Conservation (phyloP, 1,140 invertebrate species). For the Ips nitidus region DNA sequence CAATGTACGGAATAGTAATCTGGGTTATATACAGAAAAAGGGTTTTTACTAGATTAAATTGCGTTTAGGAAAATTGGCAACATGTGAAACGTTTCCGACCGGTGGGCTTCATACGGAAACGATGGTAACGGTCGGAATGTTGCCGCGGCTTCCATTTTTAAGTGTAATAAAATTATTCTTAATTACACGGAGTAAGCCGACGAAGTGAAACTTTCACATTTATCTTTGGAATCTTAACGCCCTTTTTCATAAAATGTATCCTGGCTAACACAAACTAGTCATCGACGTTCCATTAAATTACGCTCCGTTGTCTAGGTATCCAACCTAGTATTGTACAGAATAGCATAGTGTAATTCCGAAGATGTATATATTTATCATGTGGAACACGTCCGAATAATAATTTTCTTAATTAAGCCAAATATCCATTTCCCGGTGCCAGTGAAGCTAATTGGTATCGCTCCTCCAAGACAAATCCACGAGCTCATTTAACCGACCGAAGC, state of each 20-base stretch:
- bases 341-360: background rate
- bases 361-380: background rate
- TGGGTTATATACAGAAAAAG: background rate
- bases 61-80: conserved; percentile 10
- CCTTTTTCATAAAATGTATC: conserved; percentile 16
- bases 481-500: conserved; percentile 9
- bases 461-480: background rate
- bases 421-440: background rate
- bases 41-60: background rate
- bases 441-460: background rate
- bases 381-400: conserved; percentile 2
- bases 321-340: too few species aligned
- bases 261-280: conserved; percentile 9
- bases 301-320: background rate
- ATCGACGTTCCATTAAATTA: conserved; percentile 12
- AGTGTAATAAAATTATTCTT: conserved; percentile 31
- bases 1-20: too few species aligned
- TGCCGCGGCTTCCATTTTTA: conserved; percentile 21
- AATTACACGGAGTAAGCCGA: conserved; percentile 16
- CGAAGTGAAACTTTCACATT: conserved; percentile 25
- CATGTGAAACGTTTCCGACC: conserved; percentile 11
- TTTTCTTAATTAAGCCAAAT: conserved; percentile 1
- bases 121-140: conserved; percentile 23
- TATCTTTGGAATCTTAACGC: conserved; percentile 26
- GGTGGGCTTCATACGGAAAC: conserved; percentile 20